Conservation (phyloP, 2,113 vertebrate species). For the Gallinago media region DNA sequence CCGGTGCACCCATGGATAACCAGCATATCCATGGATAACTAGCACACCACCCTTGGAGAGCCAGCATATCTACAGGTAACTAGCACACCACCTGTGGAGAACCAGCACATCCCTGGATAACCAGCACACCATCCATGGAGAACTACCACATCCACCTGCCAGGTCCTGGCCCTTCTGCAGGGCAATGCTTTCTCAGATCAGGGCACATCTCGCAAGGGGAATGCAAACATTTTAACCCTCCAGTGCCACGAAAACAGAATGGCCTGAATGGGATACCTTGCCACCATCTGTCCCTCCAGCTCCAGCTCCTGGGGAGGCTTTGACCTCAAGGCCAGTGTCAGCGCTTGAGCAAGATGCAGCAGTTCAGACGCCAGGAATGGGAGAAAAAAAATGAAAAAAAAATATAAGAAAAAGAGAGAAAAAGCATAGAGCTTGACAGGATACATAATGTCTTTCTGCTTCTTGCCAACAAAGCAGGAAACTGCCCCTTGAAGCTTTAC, state of each 20-base stretch:
- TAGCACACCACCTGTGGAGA: background rate
- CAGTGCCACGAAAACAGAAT: conserved; percentile 30
- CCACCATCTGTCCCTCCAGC: background rate
- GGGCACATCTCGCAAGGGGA: background rate
- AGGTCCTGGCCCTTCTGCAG: background rate
- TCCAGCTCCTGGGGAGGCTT: background rate
- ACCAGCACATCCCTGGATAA: background rate
- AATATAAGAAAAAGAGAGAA: background rate
- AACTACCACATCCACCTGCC: background rate
- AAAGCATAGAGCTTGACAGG: background rate
- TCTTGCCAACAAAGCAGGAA: background rate
- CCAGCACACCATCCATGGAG: background rate
- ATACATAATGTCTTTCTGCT: background rate
- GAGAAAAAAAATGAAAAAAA: background rate
- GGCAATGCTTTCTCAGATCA: background rate
- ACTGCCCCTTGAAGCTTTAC: background rate
- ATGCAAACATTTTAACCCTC: conserved; percentile 23
- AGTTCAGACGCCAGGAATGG: conserved; percentile 1
- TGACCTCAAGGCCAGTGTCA: background rate
- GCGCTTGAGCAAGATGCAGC: background rate
- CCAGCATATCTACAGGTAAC: too few species aligned
- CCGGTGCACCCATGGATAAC: too few species aligned
- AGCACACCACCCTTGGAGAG: too few species aligned
- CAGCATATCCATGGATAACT: too few species aligned
- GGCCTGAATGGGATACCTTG: conserved; percentile 6